Evolutionary conservation across 92 coral and sea anemone species (phyloP).

Genomic region (Bergia sp.): DNA sequence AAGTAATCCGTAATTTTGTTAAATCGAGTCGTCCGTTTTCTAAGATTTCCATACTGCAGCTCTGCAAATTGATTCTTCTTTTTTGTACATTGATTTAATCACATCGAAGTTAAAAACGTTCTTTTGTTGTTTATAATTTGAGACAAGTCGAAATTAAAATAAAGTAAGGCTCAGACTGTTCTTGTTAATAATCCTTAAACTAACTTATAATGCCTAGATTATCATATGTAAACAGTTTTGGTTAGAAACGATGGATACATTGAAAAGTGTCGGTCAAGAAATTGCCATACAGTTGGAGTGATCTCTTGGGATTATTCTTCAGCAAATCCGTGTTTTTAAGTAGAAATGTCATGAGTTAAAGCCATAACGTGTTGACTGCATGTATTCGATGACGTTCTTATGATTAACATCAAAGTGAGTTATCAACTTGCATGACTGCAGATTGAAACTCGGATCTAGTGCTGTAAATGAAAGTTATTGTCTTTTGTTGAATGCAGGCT

Average conservation of each 20-base stretch:
- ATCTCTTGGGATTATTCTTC: background rate
- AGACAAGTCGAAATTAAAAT: slow-evolving; percentile 2
- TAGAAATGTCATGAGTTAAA: background rate
- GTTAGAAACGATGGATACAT: slow-evolving; percentile 3
- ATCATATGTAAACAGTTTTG: slow-evolving; percentile 29
- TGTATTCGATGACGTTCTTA: background rate
- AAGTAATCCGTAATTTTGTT: background rate
- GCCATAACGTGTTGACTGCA: background rate
- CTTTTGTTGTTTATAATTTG: background rate
- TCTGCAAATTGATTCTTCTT: background rate
- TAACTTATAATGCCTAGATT: slow-evolving; percentile 7
- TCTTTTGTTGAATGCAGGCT: background rate
- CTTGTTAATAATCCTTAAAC: background rate
- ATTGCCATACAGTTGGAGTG: background rate
- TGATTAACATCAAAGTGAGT: background rate
- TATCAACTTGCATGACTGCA: background rate
- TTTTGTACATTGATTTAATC: background rate
- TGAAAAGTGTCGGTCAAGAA: slow-evolving; percentile 8
- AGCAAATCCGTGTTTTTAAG: background rate
- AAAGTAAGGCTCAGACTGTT: background rate
- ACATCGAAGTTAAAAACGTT: background rate
- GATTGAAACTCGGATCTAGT: background rate
- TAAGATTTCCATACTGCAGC: background rate
- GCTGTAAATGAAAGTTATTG: background rate
- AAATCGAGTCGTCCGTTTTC: background rate